phyloP scores from a whole-genome alignment of 2,888 invertebrate genomes.

The Torymus tubicola region DNA sequence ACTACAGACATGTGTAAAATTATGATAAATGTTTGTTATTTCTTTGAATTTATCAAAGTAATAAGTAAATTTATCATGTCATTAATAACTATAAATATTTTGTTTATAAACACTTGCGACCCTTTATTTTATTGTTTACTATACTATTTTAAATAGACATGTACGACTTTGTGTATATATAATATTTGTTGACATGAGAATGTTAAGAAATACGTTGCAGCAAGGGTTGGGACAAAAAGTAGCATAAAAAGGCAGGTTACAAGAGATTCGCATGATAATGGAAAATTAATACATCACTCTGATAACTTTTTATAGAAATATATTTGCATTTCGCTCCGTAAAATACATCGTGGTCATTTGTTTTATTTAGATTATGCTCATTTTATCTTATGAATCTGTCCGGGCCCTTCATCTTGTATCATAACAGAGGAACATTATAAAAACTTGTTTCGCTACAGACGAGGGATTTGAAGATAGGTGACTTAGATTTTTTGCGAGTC shows the following conservation, averaged over 20 bases:
- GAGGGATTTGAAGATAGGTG: conserved; percentile 24
- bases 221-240: background rate
- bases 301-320: conserved; percentile 6
- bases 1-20: no score
- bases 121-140: no score
- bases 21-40: no score
- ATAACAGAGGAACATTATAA: conserved; percentile 7
- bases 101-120: no score
- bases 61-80: no score
- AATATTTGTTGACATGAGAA: no score
- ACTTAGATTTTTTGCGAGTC: conserved; percentile 34
- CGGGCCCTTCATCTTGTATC: conserved; percentile 36
- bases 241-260: background rate
- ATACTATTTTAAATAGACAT: no score
- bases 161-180: no score
- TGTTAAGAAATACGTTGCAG: no score
- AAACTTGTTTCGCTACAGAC: conserved; percentile 22
- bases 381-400: conserved; percentile 34
- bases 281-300: conserved; percentile 12
- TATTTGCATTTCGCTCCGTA: background rate
- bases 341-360: conserved; percentile 28
- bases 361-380: conserved; percentile 40
- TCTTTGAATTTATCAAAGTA: no score
- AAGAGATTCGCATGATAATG: conserved; percentile 4
- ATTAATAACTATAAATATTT: no score